phyloP scores from a whole-genome alignment of 2,113 vertebrate species.

The Sinosuthora webbiana region DNA sequence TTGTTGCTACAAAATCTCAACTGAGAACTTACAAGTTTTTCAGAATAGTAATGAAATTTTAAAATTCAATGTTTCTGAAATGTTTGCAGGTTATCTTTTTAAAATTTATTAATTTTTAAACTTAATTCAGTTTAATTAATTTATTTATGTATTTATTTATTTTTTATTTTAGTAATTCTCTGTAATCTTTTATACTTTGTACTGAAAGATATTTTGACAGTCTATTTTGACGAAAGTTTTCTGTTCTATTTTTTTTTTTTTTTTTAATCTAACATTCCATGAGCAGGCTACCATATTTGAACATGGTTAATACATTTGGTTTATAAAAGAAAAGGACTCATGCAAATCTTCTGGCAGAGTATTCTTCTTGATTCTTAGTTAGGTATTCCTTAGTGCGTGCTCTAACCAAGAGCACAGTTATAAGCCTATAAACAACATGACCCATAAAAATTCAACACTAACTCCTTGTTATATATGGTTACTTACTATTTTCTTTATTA shows the following conservation, averaged over 20 bases:
- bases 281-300: not conserved
- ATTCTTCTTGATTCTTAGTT: not conserved
- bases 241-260: not conserved
- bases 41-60: not conserved
- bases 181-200: not conserved
- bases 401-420: not conserved
- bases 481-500: slow-evolving; percentile 51
- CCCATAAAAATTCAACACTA: slow-evolving; percentile 34
- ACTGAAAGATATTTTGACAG: not conserved
- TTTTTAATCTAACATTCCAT: not conserved
- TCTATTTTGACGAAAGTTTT: not conserved
- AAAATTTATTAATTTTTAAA: not conserved
- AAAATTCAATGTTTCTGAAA: not conserved
- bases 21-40: not conserved
- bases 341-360: not conserved
- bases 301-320: not conserved
- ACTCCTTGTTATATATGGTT: slow-evolving; percentile 26
- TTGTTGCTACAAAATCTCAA: not conserved
- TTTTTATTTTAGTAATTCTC: not conserved
- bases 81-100: accelerated
- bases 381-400: not conserved
- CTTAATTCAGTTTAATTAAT: not conserved
- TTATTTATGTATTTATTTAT: not conserved
- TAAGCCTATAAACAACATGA: slow-evolving; percentile 7
- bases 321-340: not conserved